Conservation (phyloP, 1,140 invertebrate genomes). For the Lasioglossum baleicum region DNA sequence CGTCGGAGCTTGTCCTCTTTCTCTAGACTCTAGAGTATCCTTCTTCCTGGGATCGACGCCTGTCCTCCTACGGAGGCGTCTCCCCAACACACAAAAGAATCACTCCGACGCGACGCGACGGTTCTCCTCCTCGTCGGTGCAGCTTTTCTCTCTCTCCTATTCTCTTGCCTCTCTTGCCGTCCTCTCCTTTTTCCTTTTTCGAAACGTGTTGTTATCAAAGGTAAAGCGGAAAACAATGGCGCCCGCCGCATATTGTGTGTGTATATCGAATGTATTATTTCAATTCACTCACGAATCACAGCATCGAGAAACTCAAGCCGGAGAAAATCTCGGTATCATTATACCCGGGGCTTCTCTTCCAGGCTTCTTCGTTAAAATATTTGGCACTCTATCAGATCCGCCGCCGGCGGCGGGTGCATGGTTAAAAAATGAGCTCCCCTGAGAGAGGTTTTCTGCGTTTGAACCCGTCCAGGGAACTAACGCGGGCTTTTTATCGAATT, state of each 20-base stretch:
- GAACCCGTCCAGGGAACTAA: background rate
- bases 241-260: background rate
- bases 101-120: conserved; percentile 8
- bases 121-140: background rate
- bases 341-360: background rate
- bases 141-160: background rate
- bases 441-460: background rate
- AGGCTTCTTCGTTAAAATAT: conserved; percentile 10
- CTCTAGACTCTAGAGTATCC: conserved; percentile 11
- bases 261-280: conserved; percentile 20
- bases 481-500: conserved; percentile 9
- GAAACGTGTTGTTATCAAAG: conserved; percentile 31
- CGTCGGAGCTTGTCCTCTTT: conserved; percentile 11
- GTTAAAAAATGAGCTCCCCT: conserved; percentile 16
- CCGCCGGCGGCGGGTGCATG: background rate
- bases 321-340: conserved; percentile 16
- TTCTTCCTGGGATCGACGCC: conserved; percentile 19
- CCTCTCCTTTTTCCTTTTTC: background rate
- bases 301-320: background rate
- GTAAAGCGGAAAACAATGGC: conserved; percentile 32
- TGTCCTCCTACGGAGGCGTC: conserved; percentile 25
- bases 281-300: background rate
- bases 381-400: conserved; percentile 5
- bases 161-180: background rate
- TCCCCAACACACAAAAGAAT: conserved; percentile 37